These are phyloP conservation scores for Euborellia annulipes DNA, from an alignment of 1,140 invertebrate species.

Conservation along the genomic window DNA sequence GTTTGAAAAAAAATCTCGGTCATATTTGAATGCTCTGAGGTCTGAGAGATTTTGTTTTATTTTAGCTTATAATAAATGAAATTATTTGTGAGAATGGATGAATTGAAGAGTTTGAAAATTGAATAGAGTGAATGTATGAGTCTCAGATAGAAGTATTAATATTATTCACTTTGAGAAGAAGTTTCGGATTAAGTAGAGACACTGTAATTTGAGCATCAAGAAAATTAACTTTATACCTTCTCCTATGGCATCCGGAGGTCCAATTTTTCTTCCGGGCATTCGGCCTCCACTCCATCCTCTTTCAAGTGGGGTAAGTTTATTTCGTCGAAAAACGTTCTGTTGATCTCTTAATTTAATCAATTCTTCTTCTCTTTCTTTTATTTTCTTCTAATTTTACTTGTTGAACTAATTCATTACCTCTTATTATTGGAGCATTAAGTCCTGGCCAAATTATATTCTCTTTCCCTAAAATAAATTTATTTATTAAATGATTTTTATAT, in stretches of 20 bases:
- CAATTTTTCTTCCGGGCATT: constrained; percentile 68
- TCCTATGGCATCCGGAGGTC: constrained; percentile 68
- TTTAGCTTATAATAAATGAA: too few relatives aligned
- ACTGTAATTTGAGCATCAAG: too few relatives aligned
- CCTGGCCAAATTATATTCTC: constrained; percentile 83
- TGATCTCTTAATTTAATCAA: constrained; percentile 53
- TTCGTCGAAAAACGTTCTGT: constrained; percentile 38
- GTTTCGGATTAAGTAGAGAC: too few relatives aligned
- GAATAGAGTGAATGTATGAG: too few relatives aligned
- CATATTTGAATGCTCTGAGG: too few relatives aligned
- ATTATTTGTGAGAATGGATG: too few relatives aligned
- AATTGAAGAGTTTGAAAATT: too few relatives aligned
- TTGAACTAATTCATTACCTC: constrained; percentile 55
- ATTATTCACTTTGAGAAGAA: too few relatives aligned
- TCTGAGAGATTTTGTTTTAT: too few relatives aligned
- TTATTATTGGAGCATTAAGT: constrained; percentile 64
- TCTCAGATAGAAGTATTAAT: too few relatives aligned
- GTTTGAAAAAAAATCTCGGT: too few relatives aligned
- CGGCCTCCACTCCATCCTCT: constrained; percentile 76
- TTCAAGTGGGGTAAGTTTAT: constrained; percentile 59
- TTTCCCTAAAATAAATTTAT: constrained; percentile 33
- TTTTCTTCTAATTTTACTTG: constrained; percentile 53
- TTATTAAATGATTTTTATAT: too few relatives aligned
- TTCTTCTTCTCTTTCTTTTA: constrained; percentile 49
- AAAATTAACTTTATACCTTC: constrained; percentile 41